Base-by-base conservation (phyloP, 2,888 invertebrate species). In the Conistra vaccinii region DNA sequence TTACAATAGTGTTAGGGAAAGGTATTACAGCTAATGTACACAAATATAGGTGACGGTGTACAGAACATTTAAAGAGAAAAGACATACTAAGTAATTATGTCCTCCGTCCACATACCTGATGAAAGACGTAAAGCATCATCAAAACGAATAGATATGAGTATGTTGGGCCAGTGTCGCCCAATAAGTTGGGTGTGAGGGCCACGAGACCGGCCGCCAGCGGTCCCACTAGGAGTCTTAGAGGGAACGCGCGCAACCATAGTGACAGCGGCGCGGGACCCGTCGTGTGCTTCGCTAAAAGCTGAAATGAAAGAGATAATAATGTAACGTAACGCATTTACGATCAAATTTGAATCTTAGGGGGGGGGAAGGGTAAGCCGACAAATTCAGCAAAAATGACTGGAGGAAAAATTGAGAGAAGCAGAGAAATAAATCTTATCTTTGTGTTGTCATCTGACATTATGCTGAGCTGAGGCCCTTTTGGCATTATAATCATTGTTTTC, bases 231-330 rank as follows among this genome's bases (percentile, higher is more conserved):
- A 99, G 96, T 83, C 99, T 98, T 87, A 98, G 97, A 0, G 99
- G 99, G 92, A 98, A 98, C 0, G 99, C 99, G 88, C 97, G 98
- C 14, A 99, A 93, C 96, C 98, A 99, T 61, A 99, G 97, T 73
- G 98, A 97, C 94, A 99, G 97, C 0, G 99, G 99, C 74, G 97
- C 97, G 0, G 99, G 98, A 5, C 99, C 99, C 23, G 98, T 97
- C 0, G 99, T 99, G 92, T 98, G 98, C 77, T 95, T 96, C 0
- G 96, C 95, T 81, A 96, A 87, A 7, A 96, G 92, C 96, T 96
- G 89, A 48, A 78, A 72, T 55, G 0, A 23, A 51, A 76, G 20
- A 32, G 7, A 42, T 32, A 39, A 17, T 10, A 39, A 23, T 66
- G n/a, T 48, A 48, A n/a, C n/a, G 29, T 29, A 45, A 5, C 4